Conservation (phyloP, 2,888 invertebrate species). For the Idaea biselata region DNA sequence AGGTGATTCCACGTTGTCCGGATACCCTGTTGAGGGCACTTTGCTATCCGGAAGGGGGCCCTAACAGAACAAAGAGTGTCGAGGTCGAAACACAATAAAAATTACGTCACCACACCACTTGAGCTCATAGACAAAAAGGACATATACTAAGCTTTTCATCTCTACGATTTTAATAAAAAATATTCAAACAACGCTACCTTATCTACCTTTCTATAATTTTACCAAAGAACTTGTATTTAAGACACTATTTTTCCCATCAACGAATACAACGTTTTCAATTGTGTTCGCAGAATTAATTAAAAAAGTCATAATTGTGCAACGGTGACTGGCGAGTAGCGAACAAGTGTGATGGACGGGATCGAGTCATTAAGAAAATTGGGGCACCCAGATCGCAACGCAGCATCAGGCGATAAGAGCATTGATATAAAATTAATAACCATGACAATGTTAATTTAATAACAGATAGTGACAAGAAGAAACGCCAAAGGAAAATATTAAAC, state of each 20-base stretch:
- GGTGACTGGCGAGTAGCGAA: slow-evolving; percentile 45
- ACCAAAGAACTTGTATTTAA: neutral
- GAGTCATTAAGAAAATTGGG: slow-evolving; percentile 52
- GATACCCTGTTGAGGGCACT: slow-evolving; percentile 38
- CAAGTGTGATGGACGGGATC: slow-evolving; percentile 38
- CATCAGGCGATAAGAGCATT: slow-evolving; percentile 18
- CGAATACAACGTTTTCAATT: slow-evolving; percentile 2
- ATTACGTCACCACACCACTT: slow-evolving; percentile 30
- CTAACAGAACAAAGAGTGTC: slow-evolving; percentile 43
- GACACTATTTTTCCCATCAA: neutral
- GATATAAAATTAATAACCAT: neutral
- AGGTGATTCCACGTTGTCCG: slow-evolving; percentile 51
- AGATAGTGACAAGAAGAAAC: slow-evolving; percentile 3
- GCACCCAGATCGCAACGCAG: slow-evolving; percentile 24
- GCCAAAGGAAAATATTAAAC: slow-evolving; percentile 8
- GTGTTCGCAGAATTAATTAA: slow-evolving; percentile 25
- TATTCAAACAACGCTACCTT: too few relatives aligned
- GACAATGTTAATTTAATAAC: slow-evolving; percentile 1
- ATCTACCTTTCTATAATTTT: neutral
- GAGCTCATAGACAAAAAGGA: neutral
- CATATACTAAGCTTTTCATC: neutral
- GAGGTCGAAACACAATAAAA: slow-evolving; percentile 39
- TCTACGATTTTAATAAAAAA: neutral
- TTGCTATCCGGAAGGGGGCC: slow-evolving; percentile 38
- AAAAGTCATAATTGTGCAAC: slow-evolving; percentile 40